Base-by-base conservation (phyloP, 1,140 invertebrate genomes). In the Fopius arisanus region DNA sequence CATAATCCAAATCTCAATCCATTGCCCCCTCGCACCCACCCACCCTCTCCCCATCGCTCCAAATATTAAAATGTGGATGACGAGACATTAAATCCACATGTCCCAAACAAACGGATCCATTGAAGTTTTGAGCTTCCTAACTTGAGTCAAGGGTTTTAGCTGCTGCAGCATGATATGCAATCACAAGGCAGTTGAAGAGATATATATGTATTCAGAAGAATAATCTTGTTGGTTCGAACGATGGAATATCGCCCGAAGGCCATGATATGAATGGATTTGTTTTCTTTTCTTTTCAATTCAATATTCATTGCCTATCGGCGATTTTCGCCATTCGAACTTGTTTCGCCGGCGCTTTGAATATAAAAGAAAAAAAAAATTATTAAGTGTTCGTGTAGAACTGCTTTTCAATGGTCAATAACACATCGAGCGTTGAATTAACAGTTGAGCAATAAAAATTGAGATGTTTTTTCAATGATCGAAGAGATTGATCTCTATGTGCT, bases 71-170 rank as follows among this genome's bases (percentile, higher is more conserved):
- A 68, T 62, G 37, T 48, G 21, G 37, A 74, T 10, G 43, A 43
- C n/a, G 51, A 48, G 63, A 62, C 59, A 72, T 72, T 19, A 67
- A 72, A 43, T 21, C 40, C 40, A 28, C 70, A 65, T 69, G 16
- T 67, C 37, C 23, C 6, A 19, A 69, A 40, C 65, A 74, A 77
- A 82, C 54, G 73, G 81, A 80, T 82, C 78, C 79, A 81, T 76
- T 73, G 76, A 78, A 83, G 77, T 82, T 86, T 72, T 80, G 76
- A 83, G 83, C 81, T 85, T 85, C 81, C 82, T 81, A 86, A 87
- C 85, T 87, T 87, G 84, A 87, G 86, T 87, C 84, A 87, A 87
- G 85, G 85, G 84, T 84, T 84, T 84, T 86, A 86, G 78, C 82
- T 81, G 78, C 80, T 83, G 77, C 78, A 80, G 72, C 77, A 83